Evolutionary conservation across 2,888 invertebrate species (phyloP).

Genomic region (Mechanitis messenoides): DNA sequence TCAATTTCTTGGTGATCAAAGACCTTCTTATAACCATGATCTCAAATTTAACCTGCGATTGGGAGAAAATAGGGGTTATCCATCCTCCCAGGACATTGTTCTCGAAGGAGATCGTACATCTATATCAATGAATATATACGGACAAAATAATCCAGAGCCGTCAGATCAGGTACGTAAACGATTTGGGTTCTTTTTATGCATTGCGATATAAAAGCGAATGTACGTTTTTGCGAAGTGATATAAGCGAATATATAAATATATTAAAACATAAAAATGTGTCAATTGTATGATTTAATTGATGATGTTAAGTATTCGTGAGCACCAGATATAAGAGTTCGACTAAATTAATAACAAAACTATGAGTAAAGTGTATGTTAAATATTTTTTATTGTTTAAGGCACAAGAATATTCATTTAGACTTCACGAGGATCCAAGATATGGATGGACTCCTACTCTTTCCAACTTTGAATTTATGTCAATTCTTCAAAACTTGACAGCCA

Average conservation of each 20-base stretch:
- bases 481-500: constrained; percentile 93
- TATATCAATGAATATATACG: constrained; percentile 93
- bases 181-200: constrained; percentile 12
- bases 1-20: constrained; percentile 91
- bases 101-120: constrained; percentile 90
- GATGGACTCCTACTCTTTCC: constrained; percentile 94
- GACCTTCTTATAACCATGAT: constrained; percentile 95
- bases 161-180: constrained; percentile 73
- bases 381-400: constrained; percentile 62
- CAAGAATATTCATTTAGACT: constrained; percentile 90
- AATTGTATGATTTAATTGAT: no score
- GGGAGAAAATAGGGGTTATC: constrained; percentile 87
- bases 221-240: constrained; percentile 16
- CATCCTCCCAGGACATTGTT: constrained; percentile 91
- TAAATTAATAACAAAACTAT: no score
- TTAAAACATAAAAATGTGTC: no score
- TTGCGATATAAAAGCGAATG: constrained; percentile 23
- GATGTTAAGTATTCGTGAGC: no score
- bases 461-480: constrained; percentile 94
- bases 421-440: constrained; percentile 93
- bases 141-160: constrained; percentile 92
- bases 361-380: neutral
- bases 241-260: constrained; percentile 15
- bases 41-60: constrained; percentile 92
- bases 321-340: no score